Conservation (phyloP, 2,797 vertebrate species). For the Hydrolagus colliei region DNA sequence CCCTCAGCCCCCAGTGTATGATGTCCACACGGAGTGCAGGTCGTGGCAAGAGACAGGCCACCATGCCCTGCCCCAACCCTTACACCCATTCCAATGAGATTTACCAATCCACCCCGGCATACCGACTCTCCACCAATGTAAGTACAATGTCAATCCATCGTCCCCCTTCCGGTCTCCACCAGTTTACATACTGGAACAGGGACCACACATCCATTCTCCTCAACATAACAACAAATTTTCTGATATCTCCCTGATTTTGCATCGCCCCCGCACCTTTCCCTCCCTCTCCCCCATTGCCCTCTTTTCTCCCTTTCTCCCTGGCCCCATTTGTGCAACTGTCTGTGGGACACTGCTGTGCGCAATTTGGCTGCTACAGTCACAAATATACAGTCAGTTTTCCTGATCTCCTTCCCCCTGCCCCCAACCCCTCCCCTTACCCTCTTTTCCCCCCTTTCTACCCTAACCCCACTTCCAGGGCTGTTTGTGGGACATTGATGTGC, state of each 20-base stretch:
- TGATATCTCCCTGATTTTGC: neutral
- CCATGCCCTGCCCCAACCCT: constrained; percentile 54
- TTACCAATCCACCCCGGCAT: constrained; percentile 66
- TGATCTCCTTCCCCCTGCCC: no score
- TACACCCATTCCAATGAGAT: constrained; percentile 54
- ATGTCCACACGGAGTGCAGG: constrained; percentile 86
- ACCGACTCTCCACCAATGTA: constrained; percentile 60
- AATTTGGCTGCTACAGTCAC: no score
- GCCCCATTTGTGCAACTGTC: no score
- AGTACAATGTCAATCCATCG: constrained; percentile 34
- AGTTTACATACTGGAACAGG: neutral
- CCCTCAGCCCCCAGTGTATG: constrained; percentile 66
- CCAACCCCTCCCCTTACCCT: no score
- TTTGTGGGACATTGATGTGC: no score
- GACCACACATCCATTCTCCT: neutral
- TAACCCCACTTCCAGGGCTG: no score
- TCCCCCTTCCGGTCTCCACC: rapidly evolving
- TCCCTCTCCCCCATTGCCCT: no score
- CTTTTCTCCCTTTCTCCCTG: no score
- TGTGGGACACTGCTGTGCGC: no score
- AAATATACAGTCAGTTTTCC: no score
- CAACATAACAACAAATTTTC: neutral
- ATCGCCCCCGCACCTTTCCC: no score
- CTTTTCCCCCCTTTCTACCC: no score
- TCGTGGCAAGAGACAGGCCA: constrained; percentile 80